A percentile compares a stretch with the other conserved stretches of the same genome.
These are phyloP conservation scores for Tenrec ecaudatus DNA, from an alignment of 2,113 vertebrate genomes.

Conservation along the genomic window DNA sequence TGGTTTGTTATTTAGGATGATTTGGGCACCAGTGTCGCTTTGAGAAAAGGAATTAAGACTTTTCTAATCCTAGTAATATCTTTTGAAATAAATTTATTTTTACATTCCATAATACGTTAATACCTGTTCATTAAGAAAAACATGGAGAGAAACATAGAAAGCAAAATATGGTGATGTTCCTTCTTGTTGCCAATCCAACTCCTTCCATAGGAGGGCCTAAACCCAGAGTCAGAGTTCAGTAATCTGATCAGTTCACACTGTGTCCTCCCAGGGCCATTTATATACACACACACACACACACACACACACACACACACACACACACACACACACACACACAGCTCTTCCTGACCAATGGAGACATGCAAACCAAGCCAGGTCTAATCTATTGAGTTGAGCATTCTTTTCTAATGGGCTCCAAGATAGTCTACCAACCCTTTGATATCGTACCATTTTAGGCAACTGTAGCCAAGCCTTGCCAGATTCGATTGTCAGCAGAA, in stretches of 20 bases:
- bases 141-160: conserved; percentile 8
- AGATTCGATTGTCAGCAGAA: no score
- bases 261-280: not conserved
- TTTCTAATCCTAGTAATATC: conserved; percentile 43
- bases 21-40: conserved; percentile 34
- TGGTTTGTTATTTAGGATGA: conserved; percentile 48
- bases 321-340: not conserved
- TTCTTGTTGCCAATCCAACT: not conserved
- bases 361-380: not conserved
- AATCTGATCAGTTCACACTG: no score
- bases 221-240: no score
- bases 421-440: conserved; percentile 13
- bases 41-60: conserved; percentile 47
- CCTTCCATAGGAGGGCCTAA: not conserved
- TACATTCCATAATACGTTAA: conserved; percentile 60
- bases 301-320: no score
- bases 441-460: not conserved
- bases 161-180: conserved; percentile 10
- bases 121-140: conserved; percentile 59
- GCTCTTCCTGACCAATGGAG: not conserved
- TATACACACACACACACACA: not conserved
- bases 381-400: not conserved
- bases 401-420: conserved; percentile 43
- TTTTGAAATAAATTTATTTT: conserved; percentile 59
- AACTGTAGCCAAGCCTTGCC: not conserved